Evolutionary conservation across 2,113 vertebrate species (phyloP).

Genomic region (Gymnobelideus leadbeateri): DNA sequence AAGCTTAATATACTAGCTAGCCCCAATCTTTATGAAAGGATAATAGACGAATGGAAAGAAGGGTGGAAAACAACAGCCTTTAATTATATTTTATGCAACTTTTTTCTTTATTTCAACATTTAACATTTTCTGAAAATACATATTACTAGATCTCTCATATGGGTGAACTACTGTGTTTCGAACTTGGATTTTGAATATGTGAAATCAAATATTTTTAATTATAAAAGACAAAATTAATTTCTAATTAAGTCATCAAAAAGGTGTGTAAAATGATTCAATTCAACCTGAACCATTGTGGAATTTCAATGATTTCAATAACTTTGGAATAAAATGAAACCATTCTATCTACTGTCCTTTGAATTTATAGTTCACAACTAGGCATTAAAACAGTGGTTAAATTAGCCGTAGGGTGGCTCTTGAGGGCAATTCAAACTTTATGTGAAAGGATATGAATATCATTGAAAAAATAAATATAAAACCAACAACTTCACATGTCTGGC

Average conservation of each 20-base stretch:
- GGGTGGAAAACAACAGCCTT: neutral
- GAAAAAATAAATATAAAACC: slow-evolving; percentile 56
- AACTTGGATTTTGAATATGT: slow-evolving; percentile 32
- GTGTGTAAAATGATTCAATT: slow-evolving; percentile 60
- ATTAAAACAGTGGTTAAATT: slow-evolving; percentile 70
- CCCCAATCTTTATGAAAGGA: neutral
- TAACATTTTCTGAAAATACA: neutral
- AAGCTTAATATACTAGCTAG: neutral
- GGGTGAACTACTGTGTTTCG: slow-evolving; percentile 44
- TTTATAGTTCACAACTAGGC: slow-evolving; percentile 58
- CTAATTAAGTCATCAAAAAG: slow-evolving; percentile 61
- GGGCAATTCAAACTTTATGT: slow-evolving; percentile 54
- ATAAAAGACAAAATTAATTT: slow-evolving; percentile 44
- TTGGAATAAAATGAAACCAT: slow-evolving; percentile 69
- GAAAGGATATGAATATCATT: slow-evolving; percentile 56
- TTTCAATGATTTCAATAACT: slow-evolving; percentile 70
- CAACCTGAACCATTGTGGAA: slow-evolving; percentile 58
- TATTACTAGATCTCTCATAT: neutral
- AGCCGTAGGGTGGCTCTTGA: slow-evolving; percentile 58
- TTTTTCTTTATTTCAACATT: slow-evolving; percentile 44
- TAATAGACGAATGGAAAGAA: neutral
- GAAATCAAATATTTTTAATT: slow-evolving; percentile 51
- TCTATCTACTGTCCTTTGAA: slow-evolving; percentile 53
- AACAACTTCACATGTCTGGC: slow-evolving; percentile 41
- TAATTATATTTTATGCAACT: neutral